phyloP scores from a whole-genome alignment of 92 coral and sea anemone genomes.

The Zoanthus sociatus region DNA sequence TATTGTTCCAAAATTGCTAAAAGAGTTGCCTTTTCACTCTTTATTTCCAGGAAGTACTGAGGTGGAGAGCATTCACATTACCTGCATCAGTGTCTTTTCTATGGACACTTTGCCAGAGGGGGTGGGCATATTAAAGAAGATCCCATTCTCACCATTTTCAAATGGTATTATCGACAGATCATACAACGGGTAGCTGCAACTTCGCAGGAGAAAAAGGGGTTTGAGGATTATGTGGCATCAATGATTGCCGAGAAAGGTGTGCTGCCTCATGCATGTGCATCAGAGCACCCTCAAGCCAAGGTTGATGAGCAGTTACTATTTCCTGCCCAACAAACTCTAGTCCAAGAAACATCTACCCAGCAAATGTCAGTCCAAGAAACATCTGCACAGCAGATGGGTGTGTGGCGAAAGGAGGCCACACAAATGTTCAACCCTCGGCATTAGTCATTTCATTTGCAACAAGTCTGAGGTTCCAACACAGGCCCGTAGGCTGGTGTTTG shows the following conservation, averaged over 20 bases:
- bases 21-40: constrained; percentile 52
- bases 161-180: constrained; percentile 34
- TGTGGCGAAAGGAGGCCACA: too few relatives aligned
- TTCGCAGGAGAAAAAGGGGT: constrained; percentile 2
- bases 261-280: background rate
- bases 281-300: constrained; percentile 5
- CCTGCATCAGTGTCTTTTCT: constrained; percentile 48
- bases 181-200: background rate
- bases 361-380: background rate
- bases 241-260: constrained; percentile 2
- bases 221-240: constrained; percentile 18
- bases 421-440: too few relatives aligned
- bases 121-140: constrained; percentile 47
- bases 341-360: background rate
- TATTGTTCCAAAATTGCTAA: constrained; percentile 46
- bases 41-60: constrained; percentile 54
- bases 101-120: constrained; percentile 36
- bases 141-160: constrained; percentile 44
- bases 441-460: too few relatives aligned
- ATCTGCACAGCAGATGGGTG: too few relatives aligned
- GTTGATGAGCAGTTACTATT: constrained; percentile 3
- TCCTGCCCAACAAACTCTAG: background rate
- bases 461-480: too few relatives aligned
- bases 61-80: constrained; percentile 58
- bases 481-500: too few relatives aligned